These are phyloP conservation scores for Panorpa germanica DNA, from an alignment of 2,888 invertebrate species.

Conservation along the genomic window DNA sequence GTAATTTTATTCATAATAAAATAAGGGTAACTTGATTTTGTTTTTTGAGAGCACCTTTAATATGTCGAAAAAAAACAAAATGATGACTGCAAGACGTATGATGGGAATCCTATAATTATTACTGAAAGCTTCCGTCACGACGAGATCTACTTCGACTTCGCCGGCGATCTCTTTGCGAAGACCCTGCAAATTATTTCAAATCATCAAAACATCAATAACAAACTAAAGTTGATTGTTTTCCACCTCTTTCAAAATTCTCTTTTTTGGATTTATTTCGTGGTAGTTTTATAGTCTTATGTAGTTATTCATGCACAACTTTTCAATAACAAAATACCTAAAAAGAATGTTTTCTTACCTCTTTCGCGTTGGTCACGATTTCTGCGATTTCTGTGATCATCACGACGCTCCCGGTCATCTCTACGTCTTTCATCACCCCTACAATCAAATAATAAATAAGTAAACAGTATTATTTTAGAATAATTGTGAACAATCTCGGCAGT, in stretches of 20 bases:
- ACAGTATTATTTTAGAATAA: no score
- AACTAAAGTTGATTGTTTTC: no score
- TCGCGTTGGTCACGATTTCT: constrained; percentile 9
- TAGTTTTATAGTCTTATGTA: no score
- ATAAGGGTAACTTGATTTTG: no score
- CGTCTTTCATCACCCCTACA: constrained; percentile 12
- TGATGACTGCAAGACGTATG: no score
- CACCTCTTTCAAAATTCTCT: neutral
- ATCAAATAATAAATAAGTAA: no score
- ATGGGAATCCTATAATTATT: constrained; percentile 11
- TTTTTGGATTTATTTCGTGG: constrained; percentile 10
- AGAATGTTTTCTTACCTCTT: constrained; percentile 11
- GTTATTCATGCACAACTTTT: no score
- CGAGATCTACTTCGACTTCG: constrained; percentile 19
- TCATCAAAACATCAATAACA: no score
- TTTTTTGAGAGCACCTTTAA: constrained; percentile 12
- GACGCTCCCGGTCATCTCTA: constrained; percentile 5
- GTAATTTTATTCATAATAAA: constrained; percentile 11
- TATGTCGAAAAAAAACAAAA: constrained; percentile 10
- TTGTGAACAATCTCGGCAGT: no score
- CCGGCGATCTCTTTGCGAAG: constrained; percentile 6
- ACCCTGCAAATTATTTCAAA: no score
- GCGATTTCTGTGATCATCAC: constrained; percentile 6
- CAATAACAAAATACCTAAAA: no score
- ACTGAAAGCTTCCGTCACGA: constrained; percentile 22